Conservation (phyloP, 2,888 invertebrate species). For the Pseudoips prasinana region DNA sequence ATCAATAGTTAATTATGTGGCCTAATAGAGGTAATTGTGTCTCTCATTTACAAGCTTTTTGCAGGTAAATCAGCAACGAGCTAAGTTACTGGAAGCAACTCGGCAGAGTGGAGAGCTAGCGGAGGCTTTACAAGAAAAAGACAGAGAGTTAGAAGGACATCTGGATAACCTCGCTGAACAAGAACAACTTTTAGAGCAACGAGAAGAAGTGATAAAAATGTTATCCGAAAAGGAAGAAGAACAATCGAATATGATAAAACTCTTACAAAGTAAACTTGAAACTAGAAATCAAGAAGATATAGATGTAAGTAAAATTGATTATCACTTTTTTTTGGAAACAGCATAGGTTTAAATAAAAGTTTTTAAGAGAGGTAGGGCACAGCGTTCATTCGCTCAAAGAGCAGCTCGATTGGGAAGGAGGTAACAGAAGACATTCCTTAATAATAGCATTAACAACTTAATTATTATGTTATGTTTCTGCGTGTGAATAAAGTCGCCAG, state of each 20-base stretch:
- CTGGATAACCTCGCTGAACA: conserved; percentile 41
- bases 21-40: too few relatives aligned
- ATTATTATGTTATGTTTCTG: too few relatives aligned
- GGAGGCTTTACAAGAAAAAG: conserved; percentile 52
- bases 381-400: too few relatives aligned
- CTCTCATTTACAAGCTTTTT: too few relatives aligned
- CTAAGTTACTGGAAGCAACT: conserved; percentile 48
- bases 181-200: conserved; percentile 47
- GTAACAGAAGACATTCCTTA: too few relatives aligned
- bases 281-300: conserved; percentile 52
- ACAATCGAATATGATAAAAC: conserved; percentile 58
- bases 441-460: too few relatives aligned
- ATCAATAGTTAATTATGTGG: conserved; percentile 3
- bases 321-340: neutral
- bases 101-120: conserved; percentile 50
- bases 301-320: conserved; percentile 42
- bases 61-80: conserved; percentile 55
- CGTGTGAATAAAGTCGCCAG: too few relatives aligned
- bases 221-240: conserved; percentile 62
- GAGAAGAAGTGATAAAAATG: conserved; percentile 51
- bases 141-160: conserved; percentile 44
- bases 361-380: too few relatives aligned
- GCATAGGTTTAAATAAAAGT: too few relatives aligned
- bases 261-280: conserved; percentile 58
- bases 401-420: too few relatives aligned